Evolutionary conservation across 2,113 vertebrate genomes (phyloP).

Genomic region (Sarotherodon lohbergeri): DNA sequence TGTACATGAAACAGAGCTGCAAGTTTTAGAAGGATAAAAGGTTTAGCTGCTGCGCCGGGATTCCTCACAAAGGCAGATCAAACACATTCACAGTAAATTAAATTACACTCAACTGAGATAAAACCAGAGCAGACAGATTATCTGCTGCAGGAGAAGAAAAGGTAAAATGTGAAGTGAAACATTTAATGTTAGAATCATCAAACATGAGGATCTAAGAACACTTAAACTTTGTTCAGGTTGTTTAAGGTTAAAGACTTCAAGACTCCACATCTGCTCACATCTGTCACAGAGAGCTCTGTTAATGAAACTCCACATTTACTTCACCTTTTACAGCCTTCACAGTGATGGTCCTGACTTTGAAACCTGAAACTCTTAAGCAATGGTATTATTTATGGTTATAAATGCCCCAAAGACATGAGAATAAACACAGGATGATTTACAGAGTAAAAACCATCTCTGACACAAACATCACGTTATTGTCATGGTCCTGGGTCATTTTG

Average conservation of each 20-base stretch:
- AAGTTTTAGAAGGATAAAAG: neutral
- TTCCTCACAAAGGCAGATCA: slow-evolving; percentile 15
- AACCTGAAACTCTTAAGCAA: neutral
- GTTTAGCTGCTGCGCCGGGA: neutral
- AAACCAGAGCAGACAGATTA: slow-evolving; percentile 2
- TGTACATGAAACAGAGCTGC: neutral
- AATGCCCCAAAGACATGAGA: neutral
- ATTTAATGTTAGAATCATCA: neutral
- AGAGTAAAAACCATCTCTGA: neutral
- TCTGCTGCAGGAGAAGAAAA: neutral
- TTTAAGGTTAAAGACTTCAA: neutral
- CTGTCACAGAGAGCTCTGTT: neutral
- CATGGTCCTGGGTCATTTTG: neutral
- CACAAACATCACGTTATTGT: neutral
- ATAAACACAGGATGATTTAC: neutral
- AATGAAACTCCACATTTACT: neutral
- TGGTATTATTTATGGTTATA: neutral
- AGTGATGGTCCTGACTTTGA: neutral
- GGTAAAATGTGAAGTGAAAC: neutral
- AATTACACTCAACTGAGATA: slow-evolving; percentile 1
- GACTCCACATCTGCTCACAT: neutral
- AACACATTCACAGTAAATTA: slow-evolving; percentile 18
- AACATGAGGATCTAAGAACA: neutral
- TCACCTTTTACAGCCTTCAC: neutral
- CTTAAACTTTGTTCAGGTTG: neutral